Conservation (phyloP, 30 jellyfish, hydroid and myxozoan genomes). For the Hydractinia echinata region DNA sequence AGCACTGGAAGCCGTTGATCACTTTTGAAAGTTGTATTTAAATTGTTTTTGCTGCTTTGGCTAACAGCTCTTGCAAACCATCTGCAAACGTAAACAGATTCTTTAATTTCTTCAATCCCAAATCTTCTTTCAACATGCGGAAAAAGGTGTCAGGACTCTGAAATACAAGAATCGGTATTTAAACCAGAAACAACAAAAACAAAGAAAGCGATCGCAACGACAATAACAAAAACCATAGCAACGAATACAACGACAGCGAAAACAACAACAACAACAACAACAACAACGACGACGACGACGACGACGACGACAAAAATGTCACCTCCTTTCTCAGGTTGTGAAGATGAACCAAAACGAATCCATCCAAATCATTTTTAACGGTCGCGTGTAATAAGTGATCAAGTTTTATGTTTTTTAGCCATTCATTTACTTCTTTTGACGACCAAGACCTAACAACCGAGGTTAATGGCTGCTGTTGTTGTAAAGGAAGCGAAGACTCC, state of each 20-base stretch:
- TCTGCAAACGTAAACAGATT: constrained; percentile 51
- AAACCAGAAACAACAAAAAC: no score
- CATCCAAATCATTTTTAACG: constrained; percentile 13
- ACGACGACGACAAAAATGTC: background rate
- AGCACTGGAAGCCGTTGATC: no score
- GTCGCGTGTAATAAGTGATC: background rate
- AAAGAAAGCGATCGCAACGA: no score
- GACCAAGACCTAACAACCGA: background rate
- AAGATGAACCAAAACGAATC: constrained; percentile 7
- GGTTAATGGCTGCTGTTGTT: no score
- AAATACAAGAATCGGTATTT: background rate
- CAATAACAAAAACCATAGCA: no score
- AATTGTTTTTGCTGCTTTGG: background rate
- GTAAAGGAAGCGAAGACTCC: no score
- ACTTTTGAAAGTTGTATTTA: no score
- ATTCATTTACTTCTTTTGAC: background rate
- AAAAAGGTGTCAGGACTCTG: constrained; percentile 69
- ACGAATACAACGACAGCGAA: no score
- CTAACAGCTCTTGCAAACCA: constrained; percentile 37
- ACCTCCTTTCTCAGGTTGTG: constrained; percentile 9
- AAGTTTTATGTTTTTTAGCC: background rate
- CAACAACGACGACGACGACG: background rate
- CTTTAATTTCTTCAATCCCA: constrained; percentile 55
- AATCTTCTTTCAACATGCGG: constrained; percentile 45
- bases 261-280: no score